These are phyloP conservation scores for Lasius platythorax DNA, from an alignment of 2,888 invertebrate genomes.

Conservation along the genomic window DNA sequence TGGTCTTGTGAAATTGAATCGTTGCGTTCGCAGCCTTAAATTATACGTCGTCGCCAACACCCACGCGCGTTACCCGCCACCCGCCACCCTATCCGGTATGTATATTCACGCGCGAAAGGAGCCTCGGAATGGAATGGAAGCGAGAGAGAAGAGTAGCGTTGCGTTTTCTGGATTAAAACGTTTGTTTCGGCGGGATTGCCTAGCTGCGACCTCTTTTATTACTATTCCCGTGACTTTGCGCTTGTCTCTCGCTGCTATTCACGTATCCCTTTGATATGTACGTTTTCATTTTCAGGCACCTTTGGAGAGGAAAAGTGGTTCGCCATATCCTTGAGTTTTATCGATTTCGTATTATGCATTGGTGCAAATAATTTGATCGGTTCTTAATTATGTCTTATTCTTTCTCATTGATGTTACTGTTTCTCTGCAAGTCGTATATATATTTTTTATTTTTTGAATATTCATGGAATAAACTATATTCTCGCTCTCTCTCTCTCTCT, in stretches of 20 bases:
- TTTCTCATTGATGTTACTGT: not conserved
- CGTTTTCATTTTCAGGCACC: slow-evolving; percentile 21
- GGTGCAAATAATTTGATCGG: not conserved
- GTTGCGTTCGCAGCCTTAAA: slow-evolving; percentile 76
- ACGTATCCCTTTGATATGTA: slow-evolving; percentile 51
- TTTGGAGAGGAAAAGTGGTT: not conserved
- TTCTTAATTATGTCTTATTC: not conserved
- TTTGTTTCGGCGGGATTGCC: slow-evolving; percentile 76
- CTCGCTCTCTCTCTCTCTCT: not conserved
- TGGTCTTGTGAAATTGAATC: slow-evolving; percentile 78
- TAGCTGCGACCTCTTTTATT: slow-evolving; percentile 71
- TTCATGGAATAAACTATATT: too few relatives aligned
- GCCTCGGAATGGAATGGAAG: slow-evolving; percentile 54
- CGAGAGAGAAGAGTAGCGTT: slow-evolving; percentile 49
- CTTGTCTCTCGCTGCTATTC: slow-evolving; percentile 59
- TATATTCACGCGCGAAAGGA: slow-evolving; percentile 67
- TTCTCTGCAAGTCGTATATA: not conserved
- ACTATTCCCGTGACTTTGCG: slow-evolving; percentile 66
- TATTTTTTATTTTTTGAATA: too few relatives aligned
- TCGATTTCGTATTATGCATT: not conserved
- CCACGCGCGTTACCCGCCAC: slow-evolving; percentile 73
- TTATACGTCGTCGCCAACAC: slow-evolving; percentile 78
- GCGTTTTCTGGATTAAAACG: slow-evolving; percentile 76
- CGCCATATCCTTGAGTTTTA: slow-evolving; percentile 4
- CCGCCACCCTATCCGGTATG: slow-evolving; percentile 69